Conservation (phyloP, 1,140 invertebrate species). For the Aleiodes sp. region DNA sequence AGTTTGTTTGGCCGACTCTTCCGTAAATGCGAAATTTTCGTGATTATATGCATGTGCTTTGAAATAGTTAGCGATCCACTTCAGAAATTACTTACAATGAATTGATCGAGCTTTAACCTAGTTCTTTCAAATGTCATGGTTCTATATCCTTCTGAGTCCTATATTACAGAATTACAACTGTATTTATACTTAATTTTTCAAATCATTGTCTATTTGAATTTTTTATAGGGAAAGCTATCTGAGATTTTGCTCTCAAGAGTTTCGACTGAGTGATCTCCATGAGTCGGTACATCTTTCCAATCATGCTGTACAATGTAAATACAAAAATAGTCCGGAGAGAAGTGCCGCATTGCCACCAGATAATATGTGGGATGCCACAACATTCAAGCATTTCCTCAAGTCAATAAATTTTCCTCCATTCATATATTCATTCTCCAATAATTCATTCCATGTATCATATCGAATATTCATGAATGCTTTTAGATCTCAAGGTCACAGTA, state of each 20-base stretch:
- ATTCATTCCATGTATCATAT: too few relatives aligned
- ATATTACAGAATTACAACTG: not conserved
- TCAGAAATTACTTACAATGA: not conserved
- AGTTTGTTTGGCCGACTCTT: slow-evolving; percentile 1
- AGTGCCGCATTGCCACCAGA: slow-evolving; percentile 77
- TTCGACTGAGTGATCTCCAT: slow-evolving; percentile 88
- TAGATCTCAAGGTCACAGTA: slow-evolving; percentile 72
- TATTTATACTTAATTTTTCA: not conserved
- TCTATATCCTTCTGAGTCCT: not conserved
- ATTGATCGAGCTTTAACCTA: slow-evolving; percentile 14
- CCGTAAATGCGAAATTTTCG: slow-evolving; percentile 10
- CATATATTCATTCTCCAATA: too few relatives aligned
- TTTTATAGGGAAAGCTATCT: slow-evolving; percentile 84
- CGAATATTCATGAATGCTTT: slow-evolving; percentile 15
- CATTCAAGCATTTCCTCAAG: slow-evolving; percentile 62
- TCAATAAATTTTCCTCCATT: too few relatives aligned
- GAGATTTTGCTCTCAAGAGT: slow-evolving; percentile 92
- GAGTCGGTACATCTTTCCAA: slow-evolving; percentile 95
- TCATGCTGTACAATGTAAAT: slow-evolving; percentile 92
- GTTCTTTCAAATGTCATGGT: slow-evolving; percentile 1
- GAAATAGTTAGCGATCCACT: slow-evolving; percentile 22
- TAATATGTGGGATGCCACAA: slow-evolving; percentile 70
- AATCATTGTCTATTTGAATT: slow-evolving; percentile 23
- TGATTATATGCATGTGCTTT: not conserved
- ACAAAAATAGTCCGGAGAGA: slow-evolving; percentile 80